These are phyloP conservation scores for Holothuria scabra DNA, from an alignment of 53 echinoderm and acorn worm species.

Conservation along the genomic window DNA sequence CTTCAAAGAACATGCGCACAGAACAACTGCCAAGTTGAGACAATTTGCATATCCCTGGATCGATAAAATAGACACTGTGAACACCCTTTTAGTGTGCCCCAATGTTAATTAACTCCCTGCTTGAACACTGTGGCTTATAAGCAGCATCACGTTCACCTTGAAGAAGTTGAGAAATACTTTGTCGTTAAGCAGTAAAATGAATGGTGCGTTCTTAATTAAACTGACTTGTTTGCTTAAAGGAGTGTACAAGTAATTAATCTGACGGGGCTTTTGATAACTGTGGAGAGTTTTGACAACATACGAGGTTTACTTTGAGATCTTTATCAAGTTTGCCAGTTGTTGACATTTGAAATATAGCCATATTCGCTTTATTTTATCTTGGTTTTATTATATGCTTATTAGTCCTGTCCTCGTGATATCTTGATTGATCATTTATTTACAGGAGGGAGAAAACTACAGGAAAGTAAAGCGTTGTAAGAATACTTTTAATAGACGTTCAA, in stretches of 20 bases:
- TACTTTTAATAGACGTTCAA: constrained; percentile 41
- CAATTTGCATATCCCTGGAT: constrained; percentile 48
- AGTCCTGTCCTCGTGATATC: constrained; percentile 31
- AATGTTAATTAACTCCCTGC: constrained; percentile 47
- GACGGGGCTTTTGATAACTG: constrained; percentile 48
- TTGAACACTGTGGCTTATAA: constrained; percentile 39
- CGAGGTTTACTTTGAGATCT: constrained; percentile 38
- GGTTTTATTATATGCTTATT: constrained; percentile 49
- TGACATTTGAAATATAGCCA: constrained; percentile 52
- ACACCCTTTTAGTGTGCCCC: constrained; percentile 46
- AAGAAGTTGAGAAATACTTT: constrained; percentile 28
- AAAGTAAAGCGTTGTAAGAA: constrained; percentile 36
- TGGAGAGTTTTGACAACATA: constrained; percentile 46
- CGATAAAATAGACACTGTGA: constrained; percentile 38
- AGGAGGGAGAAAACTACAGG: constrained; percentile 30
- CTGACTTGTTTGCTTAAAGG: constrained; percentile 55
- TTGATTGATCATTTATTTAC: constrained; percentile 51
- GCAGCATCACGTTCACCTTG: constrained; percentile 38
- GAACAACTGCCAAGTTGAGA: constrained; percentile 36
- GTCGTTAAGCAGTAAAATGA: constrained; percentile 55
- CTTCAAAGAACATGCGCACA: constrained; percentile 37
- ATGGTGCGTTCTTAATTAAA: constrained; percentile 50
- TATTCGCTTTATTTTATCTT: constrained; percentile 41
- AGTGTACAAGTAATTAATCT: constrained; percentile 54
- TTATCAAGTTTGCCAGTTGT: constrained; percentile 39